Conservation (phyloP, 2,113 vertebrate genomes). For the human (Homo sapiens) region GRCh38 chrX:7753501-7754000, state of each 20-base stretch:
- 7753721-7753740: background rate
- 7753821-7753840: background rate
- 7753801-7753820: background rate
- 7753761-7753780: background rate
- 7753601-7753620: background rate
- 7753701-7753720: background rate
- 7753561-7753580: background rate
- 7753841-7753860: background rate
- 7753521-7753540: background rate
- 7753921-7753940: conserved; percentile 39
- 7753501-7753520: background rate
- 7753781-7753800: background rate
- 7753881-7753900: background rate
- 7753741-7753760: background rate
- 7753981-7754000: background rate
- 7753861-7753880: background rate
- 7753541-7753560: background rate
- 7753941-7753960: background rate
- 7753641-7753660: rapidly evolving
- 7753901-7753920: background rate
- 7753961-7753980: conserved; percentile 40
- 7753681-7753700: background rate
- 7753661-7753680: too few relatives aligned
- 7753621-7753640: rapidly evolving
- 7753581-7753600: background rate